Evolutionary conservation across 2,888 invertebrate species (phyloP).

Genomic region (Tridacna gigas): DNA sequence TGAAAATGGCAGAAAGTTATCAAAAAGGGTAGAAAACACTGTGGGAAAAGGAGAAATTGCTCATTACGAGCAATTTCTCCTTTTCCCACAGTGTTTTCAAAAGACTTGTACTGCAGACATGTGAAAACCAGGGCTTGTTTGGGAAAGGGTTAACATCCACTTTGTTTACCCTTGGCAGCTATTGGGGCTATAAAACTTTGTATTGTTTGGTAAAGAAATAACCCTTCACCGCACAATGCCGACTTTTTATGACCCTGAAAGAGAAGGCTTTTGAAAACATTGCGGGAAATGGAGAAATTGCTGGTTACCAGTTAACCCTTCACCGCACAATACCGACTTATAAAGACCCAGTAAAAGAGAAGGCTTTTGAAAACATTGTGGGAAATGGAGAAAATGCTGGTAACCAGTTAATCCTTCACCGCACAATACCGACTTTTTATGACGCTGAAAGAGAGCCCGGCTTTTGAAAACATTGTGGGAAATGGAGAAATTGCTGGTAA

Average conservation of each 20-base stretch:
- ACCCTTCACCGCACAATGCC: not conserved
- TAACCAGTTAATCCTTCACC: not conserved
- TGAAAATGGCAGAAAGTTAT: no score
- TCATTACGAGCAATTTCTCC: constrained; percentile 5
- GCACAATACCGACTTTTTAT: not conserved
- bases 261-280: constrained; percentile 1
- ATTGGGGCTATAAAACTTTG: no score
- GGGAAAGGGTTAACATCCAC: no score
- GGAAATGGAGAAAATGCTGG: no score
- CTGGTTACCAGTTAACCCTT: not conserved
- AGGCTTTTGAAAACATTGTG: no score
- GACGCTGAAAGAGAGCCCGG: not conserved
- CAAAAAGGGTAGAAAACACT: no score
- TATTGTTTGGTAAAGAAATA: no score
- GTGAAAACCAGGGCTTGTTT: no score
- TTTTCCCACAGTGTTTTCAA: constrained; percentile 8
- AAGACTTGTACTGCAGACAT: no score
- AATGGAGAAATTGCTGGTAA: not conserved
- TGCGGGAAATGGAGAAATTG: not conserved
- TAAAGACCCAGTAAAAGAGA: no score
- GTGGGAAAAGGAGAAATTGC: constrained; percentile 9
- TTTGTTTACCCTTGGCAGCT: no score
- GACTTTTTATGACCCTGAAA: not conserved
- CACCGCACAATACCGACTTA: no score
- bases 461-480: not conserved